phyloP scores from a whole-genome alignment of 2,888 invertebrate genomes.

The Calliphora vomitoria region DNA sequence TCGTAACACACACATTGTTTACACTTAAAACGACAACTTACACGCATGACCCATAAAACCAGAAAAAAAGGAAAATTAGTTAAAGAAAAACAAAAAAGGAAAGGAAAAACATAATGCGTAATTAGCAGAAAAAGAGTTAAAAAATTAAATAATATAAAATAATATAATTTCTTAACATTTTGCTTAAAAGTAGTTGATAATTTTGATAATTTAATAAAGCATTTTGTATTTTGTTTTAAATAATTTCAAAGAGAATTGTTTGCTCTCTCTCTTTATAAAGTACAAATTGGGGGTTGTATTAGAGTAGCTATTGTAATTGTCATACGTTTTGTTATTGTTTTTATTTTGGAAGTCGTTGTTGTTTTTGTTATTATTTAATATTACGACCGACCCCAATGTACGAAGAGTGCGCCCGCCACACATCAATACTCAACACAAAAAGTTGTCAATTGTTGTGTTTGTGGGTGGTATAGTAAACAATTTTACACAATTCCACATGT shows the following conservation, averaged over 20 bases:
- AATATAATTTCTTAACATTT: too few species aligned
- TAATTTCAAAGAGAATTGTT: neutral
- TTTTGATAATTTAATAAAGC: neutral
- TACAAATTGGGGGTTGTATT: neutral
- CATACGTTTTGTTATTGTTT: slow-evolving; percentile 11
- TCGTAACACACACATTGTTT: slow-evolving; percentile 63
- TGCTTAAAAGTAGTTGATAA: slow-evolving; percentile 1
- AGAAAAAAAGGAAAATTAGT: slow-evolving; percentile 25
- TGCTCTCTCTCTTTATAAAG: neutral
- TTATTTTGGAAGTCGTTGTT: neutral
- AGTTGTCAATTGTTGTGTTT: neutral
- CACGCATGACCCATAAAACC: slow-evolving; percentile 70
- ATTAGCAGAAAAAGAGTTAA: neutral
- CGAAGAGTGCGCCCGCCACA: slow-evolving; percentile 25
- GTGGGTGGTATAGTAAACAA: neutral
- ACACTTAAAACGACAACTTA: slow-evolving; percentile 40
- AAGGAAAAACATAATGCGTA: slow-evolving; percentile 57
- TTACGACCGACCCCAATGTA: slow-evolving; percentile 17
- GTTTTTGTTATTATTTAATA: slow-evolving; percentile 21
- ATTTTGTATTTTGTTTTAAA: neutral
- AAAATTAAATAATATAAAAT: neutral
- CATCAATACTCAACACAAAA: neutral
- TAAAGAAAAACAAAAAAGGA: slow-evolving; percentile 14
- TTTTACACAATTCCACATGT: neutral
- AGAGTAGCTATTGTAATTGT: neutral